These are phyloP conservation scores for Psilanteris sp. DNA, from an alignment of 1,140 invertebrate species.

Conservation along the genomic window DNA sequence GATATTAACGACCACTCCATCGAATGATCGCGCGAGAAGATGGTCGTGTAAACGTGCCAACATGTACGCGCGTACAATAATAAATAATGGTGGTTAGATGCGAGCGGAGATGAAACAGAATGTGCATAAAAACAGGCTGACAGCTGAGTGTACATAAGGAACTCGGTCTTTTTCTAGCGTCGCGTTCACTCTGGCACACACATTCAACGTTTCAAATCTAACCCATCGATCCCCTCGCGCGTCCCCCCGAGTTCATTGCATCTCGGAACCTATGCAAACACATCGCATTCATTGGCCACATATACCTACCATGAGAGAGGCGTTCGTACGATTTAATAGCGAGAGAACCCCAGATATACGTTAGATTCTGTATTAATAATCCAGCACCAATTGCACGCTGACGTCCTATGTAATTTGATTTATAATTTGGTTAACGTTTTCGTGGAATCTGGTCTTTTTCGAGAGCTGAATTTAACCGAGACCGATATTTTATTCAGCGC, in stretches of 20 bases:
- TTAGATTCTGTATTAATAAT: conserved; percentile 64
- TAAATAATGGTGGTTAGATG: too few species aligned
- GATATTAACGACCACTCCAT: too few species aligned
- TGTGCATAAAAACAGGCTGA: conserved; percentile 64
- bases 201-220: conserved; percentile 63
- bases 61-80: too few species aligned
- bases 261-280: conserved; percentile 74
- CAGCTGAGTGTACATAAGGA: conserved; percentile 69
- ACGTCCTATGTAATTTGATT: conserved; percentile 37
- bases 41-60: too few species aligned
- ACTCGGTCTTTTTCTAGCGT: conserved; percentile 53
- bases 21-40: too few species aligned
- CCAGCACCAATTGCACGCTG: conserved; percentile 41
- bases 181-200: conserved; percentile 40
- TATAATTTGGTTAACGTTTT: conserved; percentile 32
- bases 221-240: conserved; percentile 54
- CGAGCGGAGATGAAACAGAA: conserved; percentile 56
- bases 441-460: background rate
- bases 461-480: background rate
- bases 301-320: conserved; percentile 60
- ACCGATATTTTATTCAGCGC: too few species aligned
- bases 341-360: conserved; percentile 55
- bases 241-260: conserved; percentile 59
- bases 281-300: conserved; percentile 69
- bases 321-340: conserved; percentile 67